Evolutionary conservation across 2,113 vertebrate genomes (phyloP), one percentile per base, ranked within the genome.

Genomic region (Mugil cephalus): DNA sequence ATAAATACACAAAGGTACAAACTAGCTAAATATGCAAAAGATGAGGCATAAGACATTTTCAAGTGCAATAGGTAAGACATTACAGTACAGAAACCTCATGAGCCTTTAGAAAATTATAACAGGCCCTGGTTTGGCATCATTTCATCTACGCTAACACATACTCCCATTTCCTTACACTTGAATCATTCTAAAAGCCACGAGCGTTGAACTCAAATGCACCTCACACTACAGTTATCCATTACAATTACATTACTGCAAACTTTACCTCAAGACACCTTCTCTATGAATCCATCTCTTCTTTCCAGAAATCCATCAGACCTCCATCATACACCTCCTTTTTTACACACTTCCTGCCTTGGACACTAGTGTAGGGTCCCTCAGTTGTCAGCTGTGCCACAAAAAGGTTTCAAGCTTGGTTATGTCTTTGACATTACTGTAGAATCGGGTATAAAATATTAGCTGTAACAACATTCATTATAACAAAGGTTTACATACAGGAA

Each of bases 51-150:
- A 48, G 38, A 82, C 75, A 80, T 73, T 51, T 80, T 78, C 40
- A 86, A 84, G 81, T 84, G 83, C 88, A 88, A 81, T 34, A 76
- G 74, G 77, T 62, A 77, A 83, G 64, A 85, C 66, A 35, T 81
- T 55, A 74, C 48, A 81, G 78, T 77, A 82, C 69, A 83, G 66
- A 59, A 76, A 70, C 64, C 69, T 45, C 17, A 35, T 1, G 60
- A 80, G 58, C 56, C 78, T 70, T 51, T 19, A 21, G 3, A 56
- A 54, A 40, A 30, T 30, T 3, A 63, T 36, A 63, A 36, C 35
- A 60, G 73, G 48, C 68, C 77, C 61, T 56, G 59, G 80, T 82
- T 86, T 63, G 81, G 78, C 74, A 76, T 83, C 19, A 36, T 60
- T 87, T 62, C 17, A 17, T 77, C 75, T 58, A 59, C 3, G 8